A percentile compares a stretch with the other conserved stretches of the same genome.
These are phyloP conservation scores for Tetranychus cinnabarinus DNA, from an alignment of 1,140 invertebrate species.

Conservation along the genomic window DNA sequence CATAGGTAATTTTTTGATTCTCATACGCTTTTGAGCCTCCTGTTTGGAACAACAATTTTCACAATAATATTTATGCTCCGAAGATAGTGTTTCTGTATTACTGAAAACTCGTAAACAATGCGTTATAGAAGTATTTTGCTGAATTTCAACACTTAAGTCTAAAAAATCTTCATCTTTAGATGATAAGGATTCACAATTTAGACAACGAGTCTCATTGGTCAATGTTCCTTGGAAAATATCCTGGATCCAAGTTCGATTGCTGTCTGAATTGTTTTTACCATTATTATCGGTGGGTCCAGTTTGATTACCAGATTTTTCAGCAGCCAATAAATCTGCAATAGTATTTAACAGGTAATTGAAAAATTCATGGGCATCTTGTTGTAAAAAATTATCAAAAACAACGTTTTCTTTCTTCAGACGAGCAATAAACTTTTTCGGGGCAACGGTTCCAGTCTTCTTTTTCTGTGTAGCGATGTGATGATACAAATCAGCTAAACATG, in stretches of 20 bases:
- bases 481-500: conserved; percentile 92
- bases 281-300: neutral
- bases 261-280: neutral
- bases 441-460: conserved; percentile 96
- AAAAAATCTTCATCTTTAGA: conserved; percentile 86
- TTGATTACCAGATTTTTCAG: conserved; percentile 3
- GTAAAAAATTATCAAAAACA: conserved; percentile 98
- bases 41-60: conserved; percentile 98
- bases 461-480: conserved; percentile 98
- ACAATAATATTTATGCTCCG: conserved; percentile 99
- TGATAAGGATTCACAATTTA: conserved; percentile 64
- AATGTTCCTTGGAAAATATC: conserved; percentile 99
- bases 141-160: conserved; percentile 94
- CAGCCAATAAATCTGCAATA: conserved; percentile 35
- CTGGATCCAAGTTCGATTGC: conserved; percentile 86
- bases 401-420: conserved; percentile 95
- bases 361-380: conserved; percentile 99
- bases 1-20: conserved; percentile 91
- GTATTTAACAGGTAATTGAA: conserved; percentile 91
- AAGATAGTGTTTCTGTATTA: conserved; percentile 94
- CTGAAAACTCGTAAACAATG: conserved; percentile 93
- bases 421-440: conserved; percentile 98
- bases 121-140: conserved; percentile 97
- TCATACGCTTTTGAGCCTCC: conserved; percentile 86
- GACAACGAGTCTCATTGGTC: conserved; percentile 93